A percentile compares a stretch with the other conserved stretches of the same genome.
These are phyloP conservation scores for Oxystoma pomonae DNA, from an alignment of 2,888 invertebrate genomes.

Conservation along the genomic window DNA sequence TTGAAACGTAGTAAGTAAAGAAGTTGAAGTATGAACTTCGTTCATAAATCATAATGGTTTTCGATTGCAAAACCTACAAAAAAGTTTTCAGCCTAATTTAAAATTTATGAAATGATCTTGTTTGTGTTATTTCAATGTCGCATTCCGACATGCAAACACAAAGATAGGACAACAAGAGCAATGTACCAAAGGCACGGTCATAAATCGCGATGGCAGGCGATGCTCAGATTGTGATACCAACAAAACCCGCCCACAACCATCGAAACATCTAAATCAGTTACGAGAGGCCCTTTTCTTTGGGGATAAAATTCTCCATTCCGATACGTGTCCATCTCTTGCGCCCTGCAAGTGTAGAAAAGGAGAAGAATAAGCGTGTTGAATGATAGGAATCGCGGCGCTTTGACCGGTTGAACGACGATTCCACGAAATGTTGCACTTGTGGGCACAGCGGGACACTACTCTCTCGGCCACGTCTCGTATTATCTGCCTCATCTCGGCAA, in stretches of 20 bases:
- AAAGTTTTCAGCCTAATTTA: too few relatives aligned
- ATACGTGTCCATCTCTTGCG: not conserved
- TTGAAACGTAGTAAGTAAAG: too few relatives aligned
- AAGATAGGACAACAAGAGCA: not conserved
- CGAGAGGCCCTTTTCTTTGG: not conserved
- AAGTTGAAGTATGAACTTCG: too few relatives aligned
- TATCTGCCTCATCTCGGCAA: not conserved
- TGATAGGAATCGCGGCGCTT: not conserved
- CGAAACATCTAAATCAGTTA: constrained; percentile 48
- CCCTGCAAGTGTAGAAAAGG: not conserved
- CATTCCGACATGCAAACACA: not conserved
- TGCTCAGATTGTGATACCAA: constrained; percentile 37
- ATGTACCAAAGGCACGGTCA: not conserved
- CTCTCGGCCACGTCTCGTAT: not conserved
- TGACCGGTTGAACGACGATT: not conserved
- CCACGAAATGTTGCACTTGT: not conserved
- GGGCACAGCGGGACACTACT: not conserved
- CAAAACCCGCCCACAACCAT: constrained; percentile 47
- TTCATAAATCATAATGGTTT: too few relatives aligned
- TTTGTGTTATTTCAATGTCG: too few relatives aligned
- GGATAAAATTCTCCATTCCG: not conserved
- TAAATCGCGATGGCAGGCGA: not conserved
- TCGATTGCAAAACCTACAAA: too few relatives aligned
- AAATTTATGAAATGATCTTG: too few relatives aligned
- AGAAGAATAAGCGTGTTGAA: not conserved